Evolutionary conservation across 1,140 invertebrate species (phyloP), one percentile per base, ranked within the genome.

Genomic region (Gryon sp.): DNA sequence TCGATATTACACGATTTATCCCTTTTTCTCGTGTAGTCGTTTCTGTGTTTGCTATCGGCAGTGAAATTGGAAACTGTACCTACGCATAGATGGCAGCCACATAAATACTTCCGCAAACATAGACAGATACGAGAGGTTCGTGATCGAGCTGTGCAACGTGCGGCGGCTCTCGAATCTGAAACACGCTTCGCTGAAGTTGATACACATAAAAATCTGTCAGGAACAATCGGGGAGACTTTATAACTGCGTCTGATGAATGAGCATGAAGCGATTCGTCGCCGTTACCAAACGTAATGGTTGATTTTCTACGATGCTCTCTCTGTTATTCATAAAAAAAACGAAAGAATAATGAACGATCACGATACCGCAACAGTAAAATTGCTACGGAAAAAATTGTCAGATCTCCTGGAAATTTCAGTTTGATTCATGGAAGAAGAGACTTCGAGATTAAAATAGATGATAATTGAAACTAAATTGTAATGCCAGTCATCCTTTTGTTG

Each of bases 201-300:
- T 78, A 73, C 76, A 78, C 59, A 69, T 73, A 78, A 78, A 78
- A 78, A 78, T 77, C 55, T 78, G 76, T 78, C 76, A 69, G 57
- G 36, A 63, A 73, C 69, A 78, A 78, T 73, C 69, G 63, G 14
- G 16, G 41, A 69, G 50, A 73, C 69, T 73, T 69, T 69, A 69
- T 78, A 73, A 73, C 76, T 69, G 55, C 52, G 41, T 34, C 50
- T 73, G 69, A 73, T 73, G 48, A 73, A 78, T 36, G 69, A 69
- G 63, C 57, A 36, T 34, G 36, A 59, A 28, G 34, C 48, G 32
- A 68, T 50, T 59, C 34, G 26, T 55, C 46, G 75, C 20, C 20
- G 45, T 60, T 65, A 46, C 20, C 14, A 19, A 53, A 15, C 8
- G 2, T 50, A 65, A 70, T 63, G 24, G 48, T 69, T 50, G 41